Base-by-base conservation (phyloP, 2,888 invertebrate species). In the Diplolepis rosae region DNA sequence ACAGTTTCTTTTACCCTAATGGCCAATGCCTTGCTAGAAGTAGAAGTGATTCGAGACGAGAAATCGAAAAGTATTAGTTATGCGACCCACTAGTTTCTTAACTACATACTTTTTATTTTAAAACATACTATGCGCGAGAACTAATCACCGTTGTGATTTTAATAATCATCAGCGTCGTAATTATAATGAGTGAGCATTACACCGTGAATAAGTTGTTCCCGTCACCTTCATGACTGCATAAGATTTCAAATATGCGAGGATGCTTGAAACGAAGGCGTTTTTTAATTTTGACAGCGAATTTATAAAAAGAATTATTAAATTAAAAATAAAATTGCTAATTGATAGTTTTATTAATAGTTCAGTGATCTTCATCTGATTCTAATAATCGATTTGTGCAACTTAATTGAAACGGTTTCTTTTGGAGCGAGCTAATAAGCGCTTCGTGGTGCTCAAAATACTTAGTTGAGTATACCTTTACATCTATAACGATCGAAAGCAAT, bases 41-140 rank as follows among this genome's bases (percentile, higher is more conserved):
- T 74, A 67, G 70, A 74, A 75, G 73, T 70, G 73, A 76, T 75
- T 72, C 68, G 73, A 73, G 71, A 74, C 72, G 73, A 76, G 76
- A 76, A 77, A 77, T 76, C 73, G 69, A 71, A 72, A 70, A 68
- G 72, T 72, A 77, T 77, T 75, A 66, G 71, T 73, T 68, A 71
- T 70, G 73, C 75, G 75, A 74, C 75, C 77, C 68, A 77, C 73
- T 73, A 75, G 45, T 70, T 66, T 71, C 68, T 70, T 66, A 51
- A 54, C 61, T 68, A 67, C 70, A 70, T 74, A 74, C 65, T 66
- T 70, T 71, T 70, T n/a, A 39, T 39, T 24, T 7, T 61, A 22
- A 61, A 56, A 39, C 39, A 61, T 35, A 22, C n/a, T 61, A 22
- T 61, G 24, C 22, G 4, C 18, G 32, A 27, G 39, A 24, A 61